Evolutionary conservation across 2,797 vertebrate species (phyloP).

Genomic region (Eremophila alpestris): DNA sequence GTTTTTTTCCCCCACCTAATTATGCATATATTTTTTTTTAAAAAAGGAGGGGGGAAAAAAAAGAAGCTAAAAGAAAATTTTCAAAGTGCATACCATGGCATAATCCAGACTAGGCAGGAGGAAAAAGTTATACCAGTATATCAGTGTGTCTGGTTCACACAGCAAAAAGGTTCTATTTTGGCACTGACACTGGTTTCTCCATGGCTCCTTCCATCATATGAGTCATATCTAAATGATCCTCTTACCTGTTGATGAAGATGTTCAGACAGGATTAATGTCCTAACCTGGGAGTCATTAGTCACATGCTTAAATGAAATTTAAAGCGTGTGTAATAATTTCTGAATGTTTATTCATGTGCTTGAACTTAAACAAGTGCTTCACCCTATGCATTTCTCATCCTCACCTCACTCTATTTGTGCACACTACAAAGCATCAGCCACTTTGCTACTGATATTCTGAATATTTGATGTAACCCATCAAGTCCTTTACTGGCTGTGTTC

Average conservation of each 20-base stretch:
- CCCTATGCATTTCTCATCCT: neutral
- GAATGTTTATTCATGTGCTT: neutral
- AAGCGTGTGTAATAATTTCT: neutral
- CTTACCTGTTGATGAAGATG: neutral
- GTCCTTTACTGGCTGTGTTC: neutral
- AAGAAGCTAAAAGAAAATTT: too few species aligned
- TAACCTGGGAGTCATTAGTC: neutral
- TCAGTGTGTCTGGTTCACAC: neutral
- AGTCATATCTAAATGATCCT: neutral
- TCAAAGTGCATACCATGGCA: neutral
- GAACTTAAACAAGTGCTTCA: neutral
- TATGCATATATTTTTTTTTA: too few species aligned
- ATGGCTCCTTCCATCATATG: neutral
- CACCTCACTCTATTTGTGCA: neutral
- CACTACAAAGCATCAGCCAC: neutral
- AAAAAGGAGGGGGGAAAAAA: accelerated
- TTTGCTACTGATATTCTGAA: neutral
- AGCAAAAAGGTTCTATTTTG: neutral
- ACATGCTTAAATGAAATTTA: neutral
- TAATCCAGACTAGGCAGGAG: neutral
- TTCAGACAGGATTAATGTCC: neutral
- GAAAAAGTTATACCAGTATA: neutral
- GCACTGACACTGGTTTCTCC: neutral
- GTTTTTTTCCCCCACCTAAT: neutral
- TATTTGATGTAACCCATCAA: neutral